Evolutionary conservation across 2,113 vertebrate genomes (phyloP).

Genomic region (Acanthisitta chloris): DNA sequence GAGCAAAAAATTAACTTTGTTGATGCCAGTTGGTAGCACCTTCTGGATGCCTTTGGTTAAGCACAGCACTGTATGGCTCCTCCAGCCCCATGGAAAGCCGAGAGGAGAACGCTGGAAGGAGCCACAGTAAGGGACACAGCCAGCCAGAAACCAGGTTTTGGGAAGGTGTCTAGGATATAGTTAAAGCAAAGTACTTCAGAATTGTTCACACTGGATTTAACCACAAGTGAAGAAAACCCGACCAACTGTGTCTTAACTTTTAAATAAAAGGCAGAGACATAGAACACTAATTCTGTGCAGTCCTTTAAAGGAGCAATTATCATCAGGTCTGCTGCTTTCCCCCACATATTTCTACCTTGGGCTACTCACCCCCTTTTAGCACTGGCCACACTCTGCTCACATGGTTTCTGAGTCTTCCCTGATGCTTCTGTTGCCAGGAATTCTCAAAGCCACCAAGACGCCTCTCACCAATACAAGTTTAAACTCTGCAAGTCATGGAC

Average conservation of each 20-base stretch:
- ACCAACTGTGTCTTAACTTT: neutral
- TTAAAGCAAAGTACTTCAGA: neutral
- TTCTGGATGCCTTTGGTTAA: neutral
- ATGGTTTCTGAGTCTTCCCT: neutral
- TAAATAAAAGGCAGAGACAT: neutral
- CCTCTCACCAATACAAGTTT: neutral
- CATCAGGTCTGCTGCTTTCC: neutral
- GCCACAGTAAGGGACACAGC: neutral
- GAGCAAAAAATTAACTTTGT: neutral
- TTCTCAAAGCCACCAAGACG: neutral
- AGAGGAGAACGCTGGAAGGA: neutral
- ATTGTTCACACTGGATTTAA: neutral
- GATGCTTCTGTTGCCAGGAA: neutral
- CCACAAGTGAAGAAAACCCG: neutral
- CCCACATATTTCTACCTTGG: neutral
- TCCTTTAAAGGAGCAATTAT: neutral
- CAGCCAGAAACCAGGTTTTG: neutral
- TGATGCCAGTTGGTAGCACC: neutral
- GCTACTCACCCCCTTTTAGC: neutral
- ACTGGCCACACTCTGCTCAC: neutral
- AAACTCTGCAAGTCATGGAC: neutral
- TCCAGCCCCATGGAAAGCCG: fast-evolving
- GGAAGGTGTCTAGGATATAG: neutral
- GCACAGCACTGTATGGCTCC: fast-evolving
- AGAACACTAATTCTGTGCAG: neutral